Conservation (phyloP, 2,888 invertebrate genomes). For the Hymenopus coronatus region DNA sequence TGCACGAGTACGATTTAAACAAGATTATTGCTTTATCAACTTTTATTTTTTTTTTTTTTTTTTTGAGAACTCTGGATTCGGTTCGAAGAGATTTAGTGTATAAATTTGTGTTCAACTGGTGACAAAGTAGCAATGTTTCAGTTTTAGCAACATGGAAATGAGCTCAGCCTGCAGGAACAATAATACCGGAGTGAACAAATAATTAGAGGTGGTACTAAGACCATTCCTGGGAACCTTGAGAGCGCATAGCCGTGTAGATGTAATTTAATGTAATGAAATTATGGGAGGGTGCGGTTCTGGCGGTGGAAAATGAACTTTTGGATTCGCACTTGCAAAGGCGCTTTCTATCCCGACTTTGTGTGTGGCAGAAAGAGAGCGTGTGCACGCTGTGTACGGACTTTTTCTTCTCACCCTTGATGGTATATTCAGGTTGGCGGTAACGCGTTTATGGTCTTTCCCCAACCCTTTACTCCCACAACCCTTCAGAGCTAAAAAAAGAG, state of each 20-base stretch:
- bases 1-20: too few relatives aligned
- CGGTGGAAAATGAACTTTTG: neutral
- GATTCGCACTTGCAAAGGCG: neutral
- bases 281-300: neutral
- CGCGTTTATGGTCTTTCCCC: neutral
- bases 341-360: neutral
- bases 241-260: neutral
- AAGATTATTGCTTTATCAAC: too few relatives aligned
- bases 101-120: neutral
- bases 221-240: neutral
- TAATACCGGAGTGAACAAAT: neutral
- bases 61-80: too few relatives aligned
- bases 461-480: neutral
- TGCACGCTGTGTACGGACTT: neutral
- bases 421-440: neutral
- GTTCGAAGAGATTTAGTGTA: too few relatives aligned
- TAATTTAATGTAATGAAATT: conserved; percentile 14
- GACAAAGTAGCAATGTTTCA: neutral
- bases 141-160: neutral
- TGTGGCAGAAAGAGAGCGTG: neutral
- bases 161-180: neutral
- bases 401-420: neutral
- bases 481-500: neutral
- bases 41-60: too few relatives aligned
- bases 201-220: neutral